phyloP scores from a whole-genome alignment of 2,797 vertebrate genomes.

The Esox lucius region DNA sequence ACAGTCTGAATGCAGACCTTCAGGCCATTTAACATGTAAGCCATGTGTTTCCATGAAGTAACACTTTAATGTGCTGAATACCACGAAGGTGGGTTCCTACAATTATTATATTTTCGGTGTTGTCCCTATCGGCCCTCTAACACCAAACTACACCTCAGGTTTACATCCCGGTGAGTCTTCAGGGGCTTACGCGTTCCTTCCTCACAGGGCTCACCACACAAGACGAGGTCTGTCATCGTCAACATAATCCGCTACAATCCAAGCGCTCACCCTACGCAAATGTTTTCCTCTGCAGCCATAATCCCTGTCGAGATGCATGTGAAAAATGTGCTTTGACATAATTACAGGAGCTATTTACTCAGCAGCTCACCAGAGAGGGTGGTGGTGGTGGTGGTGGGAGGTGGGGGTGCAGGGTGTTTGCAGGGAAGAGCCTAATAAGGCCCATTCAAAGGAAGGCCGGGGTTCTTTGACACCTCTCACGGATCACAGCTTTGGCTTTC shows the following conservation, averaged over 20 bases:
- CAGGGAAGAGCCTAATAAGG: conserved; percentile 14
- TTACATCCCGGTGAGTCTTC: not conserved
- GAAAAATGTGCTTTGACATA: conserved; percentile 25
- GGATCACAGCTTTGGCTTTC: conserved; percentile 23
- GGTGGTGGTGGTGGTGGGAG: not conserved
- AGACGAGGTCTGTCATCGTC: conserved; percentile 10
- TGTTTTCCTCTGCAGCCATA: conserved; percentile 12
- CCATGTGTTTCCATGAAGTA: not conserved
- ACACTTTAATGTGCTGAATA: not conserved
- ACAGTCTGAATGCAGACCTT: too few relatives aligned
- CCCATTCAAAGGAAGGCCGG: conserved; percentile 10
- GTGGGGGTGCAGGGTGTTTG: not conserved
- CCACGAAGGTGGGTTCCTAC: too few relatives aligned
- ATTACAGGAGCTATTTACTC: conserved; percentile 23
- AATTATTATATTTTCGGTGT: not conserved
- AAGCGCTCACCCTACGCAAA: not conserved
- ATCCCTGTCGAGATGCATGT: conserved; percentile 11
- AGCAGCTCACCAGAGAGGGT: conserved; percentile 5
- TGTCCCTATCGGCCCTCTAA: not conserved
- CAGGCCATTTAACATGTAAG: not conserved
- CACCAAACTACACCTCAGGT: not conserved
- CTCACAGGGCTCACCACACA: not conserved
- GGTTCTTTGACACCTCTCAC: conserved; percentile 19
- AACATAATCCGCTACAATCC: conserved; percentile 5
- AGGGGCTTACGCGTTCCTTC: not conserved